Base-by-base conservation (phyloP, 1,140 invertebrate genomes). In the Venturia canescens region DNA sequence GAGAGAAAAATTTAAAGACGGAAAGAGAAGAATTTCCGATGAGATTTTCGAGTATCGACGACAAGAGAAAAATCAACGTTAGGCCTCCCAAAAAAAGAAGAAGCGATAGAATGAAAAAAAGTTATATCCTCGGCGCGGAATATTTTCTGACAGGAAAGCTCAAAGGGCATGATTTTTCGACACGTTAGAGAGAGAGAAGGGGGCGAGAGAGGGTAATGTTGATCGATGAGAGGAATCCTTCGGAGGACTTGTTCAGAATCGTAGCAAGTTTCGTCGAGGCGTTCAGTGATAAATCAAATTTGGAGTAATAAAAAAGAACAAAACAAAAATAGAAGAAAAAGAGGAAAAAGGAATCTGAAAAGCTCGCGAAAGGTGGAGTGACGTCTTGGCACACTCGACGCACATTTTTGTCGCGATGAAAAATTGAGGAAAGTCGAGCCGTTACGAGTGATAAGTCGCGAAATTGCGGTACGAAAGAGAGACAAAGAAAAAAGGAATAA, bases 381-480 rank as follows among this genome's bases (percentile, higher is more conserved):
- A 66, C 23, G 60, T 66, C 60, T 66, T 29, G 60, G 60, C 60
- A 21, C 18, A 21, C 60, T 66, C 60, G 60, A 66, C 21, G 23
- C 60, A 66, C 7, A 66, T 44, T 66, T 66, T 26, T 66, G 21
- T 27, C 60, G n/a, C 2, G 53, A 66, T 66, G 26, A 66, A 27
- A 66, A 66, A 66, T 66, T 66, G 53, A 57, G 4, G 15, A 66
- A 66, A 26, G 60, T 66, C 60, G 60, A 66, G 23, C 9, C 53
- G 1, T 57, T 18, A 18, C 1, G 53, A 57, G 53, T 57, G 53
- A 57, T 6, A 18, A 57, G 16, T 57, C n/a, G 53, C 15, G n/a
- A n/a, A 57, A 23, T 23, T 57, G 53, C 16, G 53, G 53, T 23
- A 5, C 3, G 27, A 27, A 13, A 26, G 4, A 23, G 60, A 63